A percentile compares a stretch with the other conserved stretches of the same genome.
These are phyloP conservation scores for Zygothrica quintamaculata DNA, from an alignment of 2,888 invertebrate genomes.

Conservation along the genomic window DNA sequence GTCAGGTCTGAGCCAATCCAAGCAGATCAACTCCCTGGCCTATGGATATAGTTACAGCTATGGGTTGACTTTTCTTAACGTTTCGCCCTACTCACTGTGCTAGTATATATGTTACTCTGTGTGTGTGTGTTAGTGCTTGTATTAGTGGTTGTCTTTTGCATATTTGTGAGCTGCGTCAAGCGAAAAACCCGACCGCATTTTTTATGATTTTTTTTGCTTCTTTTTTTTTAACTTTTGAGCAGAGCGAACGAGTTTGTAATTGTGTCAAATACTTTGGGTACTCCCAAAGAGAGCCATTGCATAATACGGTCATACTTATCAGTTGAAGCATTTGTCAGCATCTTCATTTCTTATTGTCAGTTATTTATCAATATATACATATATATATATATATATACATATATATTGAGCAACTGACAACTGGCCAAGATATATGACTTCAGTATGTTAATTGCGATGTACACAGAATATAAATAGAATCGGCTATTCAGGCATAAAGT, in stretches of 20 bases:
- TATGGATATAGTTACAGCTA: constrained; percentile 20
- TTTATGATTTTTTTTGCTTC: constrained; percentile 8
- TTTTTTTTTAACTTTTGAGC: constrained; percentile 32
- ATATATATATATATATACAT: constrained; percentile 5
- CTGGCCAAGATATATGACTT: no score
- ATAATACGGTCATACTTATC: constrained; percentile 48
- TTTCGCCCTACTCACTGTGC: constrained; percentile 54
- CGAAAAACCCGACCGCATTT: constrained; percentile 69
- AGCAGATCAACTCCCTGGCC: not conserved
- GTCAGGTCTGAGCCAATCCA: no score
- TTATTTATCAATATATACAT: not conserved
- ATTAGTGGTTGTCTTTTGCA: constrained; percentile 54
- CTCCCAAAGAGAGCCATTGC: constrained; percentile 51
- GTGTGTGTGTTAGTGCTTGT: constrained; percentile 4
- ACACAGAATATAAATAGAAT: constrained; percentile 44
- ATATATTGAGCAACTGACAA: constrained; percentile 5
- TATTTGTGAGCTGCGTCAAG: constrained; percentile 58
- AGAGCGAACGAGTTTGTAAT: constrained; percentile 78
- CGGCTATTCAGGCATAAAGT: no score
- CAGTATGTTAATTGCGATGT: constrained; percentile 11
- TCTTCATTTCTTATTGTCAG: constrained; percentile 28
- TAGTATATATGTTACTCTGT: not conserved
- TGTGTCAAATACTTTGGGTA: constrained; percentile 62
- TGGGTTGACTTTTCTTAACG: constrained; percentile 62
- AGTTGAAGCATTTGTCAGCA: constrained; percentile 36